phyloP scores from a whole-genome alignment of 2,113 vertebrate genomes.

The Phrynocephalus versicolor region DNA sequence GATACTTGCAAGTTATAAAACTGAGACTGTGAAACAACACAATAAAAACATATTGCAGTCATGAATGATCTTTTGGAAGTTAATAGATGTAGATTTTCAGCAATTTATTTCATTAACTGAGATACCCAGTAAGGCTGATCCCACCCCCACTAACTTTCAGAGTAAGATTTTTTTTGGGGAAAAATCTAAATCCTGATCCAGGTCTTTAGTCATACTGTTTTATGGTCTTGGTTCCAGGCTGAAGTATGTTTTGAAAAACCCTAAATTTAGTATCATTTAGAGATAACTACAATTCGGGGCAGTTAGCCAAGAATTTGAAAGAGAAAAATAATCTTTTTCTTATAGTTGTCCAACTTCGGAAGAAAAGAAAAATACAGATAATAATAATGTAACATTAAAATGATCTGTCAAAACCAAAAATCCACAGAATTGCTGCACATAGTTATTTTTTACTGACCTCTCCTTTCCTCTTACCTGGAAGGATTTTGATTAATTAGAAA shows the following conservation, averaged over 20 bases:
- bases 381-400: not conserved
- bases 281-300: not conserved
- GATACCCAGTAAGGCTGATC: not conserved
- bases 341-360: too few relatives aligned
- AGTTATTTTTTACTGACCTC: not conserved
- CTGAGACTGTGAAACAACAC: not conserved
- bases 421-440: not conserved
- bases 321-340: too few relatives aligned
- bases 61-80: not conserved
- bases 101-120: not conserved
- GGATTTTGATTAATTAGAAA: not conserved
- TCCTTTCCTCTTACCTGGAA: not conserved
- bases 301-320: not conserved
- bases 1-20: conserved; percentile 7
- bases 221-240: too few relatives aligned
- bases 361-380: too few relatives aligned
- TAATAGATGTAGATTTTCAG: not conserved
- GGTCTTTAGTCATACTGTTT: not conserved
- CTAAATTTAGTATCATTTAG: not conserved
- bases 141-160: not conserved
- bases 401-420: not conserved
- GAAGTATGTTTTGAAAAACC: not conserved
- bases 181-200: not conserved
- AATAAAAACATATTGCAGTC: too few relatives aligned
- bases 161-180: not conserved